Conservation (phyloP, 2,797 vertebrate species). For the Tauraco hartlaubi region DNA sequence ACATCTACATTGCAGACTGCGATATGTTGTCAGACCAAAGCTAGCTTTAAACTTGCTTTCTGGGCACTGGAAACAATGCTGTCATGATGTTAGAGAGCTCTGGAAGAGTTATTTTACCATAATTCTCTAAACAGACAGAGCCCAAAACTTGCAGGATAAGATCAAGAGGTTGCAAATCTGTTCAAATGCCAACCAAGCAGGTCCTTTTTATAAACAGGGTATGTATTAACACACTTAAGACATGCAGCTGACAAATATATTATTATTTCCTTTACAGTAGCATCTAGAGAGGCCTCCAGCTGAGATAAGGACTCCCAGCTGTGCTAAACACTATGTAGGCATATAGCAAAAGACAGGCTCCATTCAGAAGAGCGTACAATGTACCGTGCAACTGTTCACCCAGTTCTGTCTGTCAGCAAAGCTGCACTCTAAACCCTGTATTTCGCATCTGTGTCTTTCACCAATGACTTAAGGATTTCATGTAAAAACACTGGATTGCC, state of each 20-base stretch:
- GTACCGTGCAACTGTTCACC: neutral
- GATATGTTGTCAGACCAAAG: neutral
- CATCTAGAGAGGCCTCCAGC: conserved; percentile 17
- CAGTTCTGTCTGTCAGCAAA: neutral
- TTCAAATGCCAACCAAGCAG: neutral
- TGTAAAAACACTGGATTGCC: neutral
- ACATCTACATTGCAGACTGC: neutral
- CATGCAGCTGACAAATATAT: conserved; percentile 23
- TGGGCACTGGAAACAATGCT: neutral
- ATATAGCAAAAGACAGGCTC: neutral
- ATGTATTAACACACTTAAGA: conserved; percentile 34
- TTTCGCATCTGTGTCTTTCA: neutral
- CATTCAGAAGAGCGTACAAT: neutral
- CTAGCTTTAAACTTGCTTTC: neutral
- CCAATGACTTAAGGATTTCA: neutral
- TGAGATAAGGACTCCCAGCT: conserved; percentile 51
- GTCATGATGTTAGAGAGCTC: neutral
- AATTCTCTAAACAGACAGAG: neutral
- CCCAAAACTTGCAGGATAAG: neutral
- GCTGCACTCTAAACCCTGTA: neutral
- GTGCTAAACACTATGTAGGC: conserved; percentile 21
- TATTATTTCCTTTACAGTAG: conserved; percentile 36
- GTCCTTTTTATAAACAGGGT: neutral
- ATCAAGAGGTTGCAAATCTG: neutral
- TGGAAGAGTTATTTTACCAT: neutral